Base-by-base conservation (phyloP, 2,888 invertebrate species). In the Drosophila greeni region DNA sequence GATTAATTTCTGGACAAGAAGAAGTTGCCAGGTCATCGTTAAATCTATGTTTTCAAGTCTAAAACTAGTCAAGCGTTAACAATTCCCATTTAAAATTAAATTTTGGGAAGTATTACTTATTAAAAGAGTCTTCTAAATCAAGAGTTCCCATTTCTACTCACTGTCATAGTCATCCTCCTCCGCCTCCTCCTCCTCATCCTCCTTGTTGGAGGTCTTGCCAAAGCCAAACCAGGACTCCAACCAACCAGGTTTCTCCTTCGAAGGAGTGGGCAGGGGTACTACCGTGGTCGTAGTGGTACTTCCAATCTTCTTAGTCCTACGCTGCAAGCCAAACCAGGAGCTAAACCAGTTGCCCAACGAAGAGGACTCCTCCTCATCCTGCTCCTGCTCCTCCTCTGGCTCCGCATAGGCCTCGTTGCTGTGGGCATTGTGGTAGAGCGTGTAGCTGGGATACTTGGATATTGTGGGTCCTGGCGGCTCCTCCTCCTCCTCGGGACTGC, bases 151-250 rank as follows among this genome's bases (percentile, higher is more conserved):
- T 14, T 39, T 31, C 14, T 69, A 87, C 87, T 86, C 79, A 85
- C 85, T 84, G 62, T 85, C 85, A 61, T 83, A 79, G 47, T 82
- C 78, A 31, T 72, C 66, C 8, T 85, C 82, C 24, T 45, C 36
- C 6, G 75, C 76, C 3, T 76, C 36, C 5, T 85, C 81, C 24
- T 43, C 37, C 6, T 76, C 75, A 2, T 76, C 36, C 5, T 66
- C 66, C 5, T 37, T 16, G 39, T 76, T 47, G 37, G 76, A 79
- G 7, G 78, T 57, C 20, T 72, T 80, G 40, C 86, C 86, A 59
- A 78, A 81, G 7, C 81, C 82, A 61, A 88, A 86, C 86, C 85
- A 87, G 1, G 86, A 85, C n/a, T 85, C 85, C 49, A 87, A 74
- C 88, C 88, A 88, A 31, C 86, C 76, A 3, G 77, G 54, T 23